Evolutionary conservation across 2,113 vertebrate genomes (phyloP).

Genomic region (Kryptolebias marmoratus): DNA sequence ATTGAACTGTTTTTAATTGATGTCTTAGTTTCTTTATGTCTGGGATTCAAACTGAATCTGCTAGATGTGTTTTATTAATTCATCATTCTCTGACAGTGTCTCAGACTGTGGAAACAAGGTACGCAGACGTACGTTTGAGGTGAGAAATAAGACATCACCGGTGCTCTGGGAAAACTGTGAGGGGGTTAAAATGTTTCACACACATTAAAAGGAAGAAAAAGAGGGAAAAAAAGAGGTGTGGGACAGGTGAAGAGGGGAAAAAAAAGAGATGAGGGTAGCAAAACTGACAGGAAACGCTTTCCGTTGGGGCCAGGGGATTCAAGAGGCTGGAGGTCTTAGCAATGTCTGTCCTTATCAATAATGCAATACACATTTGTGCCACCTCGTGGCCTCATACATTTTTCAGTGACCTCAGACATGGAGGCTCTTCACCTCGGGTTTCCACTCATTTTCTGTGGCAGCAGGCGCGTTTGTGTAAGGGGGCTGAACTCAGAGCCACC

Average conservation of each 20-base stretch:
- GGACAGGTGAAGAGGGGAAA: conserved; percentile 1
- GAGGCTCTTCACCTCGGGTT: conserved; percentile 57
- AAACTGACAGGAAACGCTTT: conserved; percentile 40
- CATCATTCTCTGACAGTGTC: conserved; percentile 17
- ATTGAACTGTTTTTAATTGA: neutral
- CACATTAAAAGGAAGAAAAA: conserved; percentile 18
- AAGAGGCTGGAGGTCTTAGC: conserved; percentile 36
- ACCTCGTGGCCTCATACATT: conserved; percentile 70
- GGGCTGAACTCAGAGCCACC: conserved; percentile 43
- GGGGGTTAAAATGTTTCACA: conserved; percentile 48
- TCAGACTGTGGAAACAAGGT: conserved; percentile 32
- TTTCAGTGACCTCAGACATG: conserved; percentile 71
- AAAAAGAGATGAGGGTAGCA: conserved; percentile 14
- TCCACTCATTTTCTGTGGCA: conserved; percentile 51
- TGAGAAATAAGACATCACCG: conserved; percentile 19
- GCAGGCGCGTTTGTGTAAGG: conserved; percentile 10
- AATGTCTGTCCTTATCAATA: conserved; percentile 66
- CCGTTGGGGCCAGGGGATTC: conserved; percentile 26
- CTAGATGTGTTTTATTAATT: conserved; percentile 25
- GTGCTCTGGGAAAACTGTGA: conserved; percentile 17
- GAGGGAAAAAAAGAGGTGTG: neutral
- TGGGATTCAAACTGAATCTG: conserved; percentile 21
- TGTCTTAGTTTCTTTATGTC: neutral
- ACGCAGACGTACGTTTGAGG: conserved; percentile 13
- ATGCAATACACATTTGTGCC: conserved; percentile 70